These are phyloP conservation scores for Hypotaenidia okinawae DNA, from an alignment of 2,797 vertebrate genomes.

Conservation along the genomic window DNA sequence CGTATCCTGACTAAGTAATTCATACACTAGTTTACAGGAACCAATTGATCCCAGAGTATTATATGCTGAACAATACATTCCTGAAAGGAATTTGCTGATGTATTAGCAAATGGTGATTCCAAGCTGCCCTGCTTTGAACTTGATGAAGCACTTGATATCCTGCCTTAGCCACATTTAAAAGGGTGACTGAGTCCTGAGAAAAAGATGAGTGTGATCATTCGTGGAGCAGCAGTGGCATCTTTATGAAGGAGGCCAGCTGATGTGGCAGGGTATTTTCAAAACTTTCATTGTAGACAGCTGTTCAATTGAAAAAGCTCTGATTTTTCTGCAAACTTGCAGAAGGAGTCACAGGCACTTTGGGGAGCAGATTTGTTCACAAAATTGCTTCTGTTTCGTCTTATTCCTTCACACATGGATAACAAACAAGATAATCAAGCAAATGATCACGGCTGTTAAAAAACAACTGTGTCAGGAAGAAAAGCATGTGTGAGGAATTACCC, in stretches of 20 bases:
- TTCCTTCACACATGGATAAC: constrained; percentile 17
- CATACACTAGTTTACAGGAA: constrained; percentile 29
- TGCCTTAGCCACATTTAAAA: constrained; percentile 22
- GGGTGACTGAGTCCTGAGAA: constrained; percentile 28
- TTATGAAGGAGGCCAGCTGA: neutral
- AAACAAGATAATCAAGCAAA: constrained; percentile 50
- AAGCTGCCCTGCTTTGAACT: constrained; percentile 5
- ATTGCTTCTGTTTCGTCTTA: constrained; percentile 35
- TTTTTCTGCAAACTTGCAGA: constrained; percentile 36
- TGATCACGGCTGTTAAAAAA: constrained; percentile 1
- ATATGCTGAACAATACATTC: constrained; percentile 25
- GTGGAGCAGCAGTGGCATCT: neutral
- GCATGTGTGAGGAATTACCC: constrained; percentile 14
- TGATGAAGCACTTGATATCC: neutral
- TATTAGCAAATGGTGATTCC: neutral
- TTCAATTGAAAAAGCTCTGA: constrained; percentile 37
- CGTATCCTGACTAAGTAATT: constrained; percentile 35
- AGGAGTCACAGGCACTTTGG: constrained; percentile 5
- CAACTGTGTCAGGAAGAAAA: constrained; percentile 40
- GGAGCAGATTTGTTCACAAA: constrained; percentile 24
- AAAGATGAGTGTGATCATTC: constrained; percentile 21
- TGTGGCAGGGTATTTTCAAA: constrained; percentile 10
- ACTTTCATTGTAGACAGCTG: constrained; percentile 16
- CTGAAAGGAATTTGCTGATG: constrained; percentile 52
- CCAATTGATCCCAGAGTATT: constrained; percentile 29